phyloP scores from a whole-genome alignment of 2,888 invertebrate genomes.

The Synergus itoensis region DNA sequence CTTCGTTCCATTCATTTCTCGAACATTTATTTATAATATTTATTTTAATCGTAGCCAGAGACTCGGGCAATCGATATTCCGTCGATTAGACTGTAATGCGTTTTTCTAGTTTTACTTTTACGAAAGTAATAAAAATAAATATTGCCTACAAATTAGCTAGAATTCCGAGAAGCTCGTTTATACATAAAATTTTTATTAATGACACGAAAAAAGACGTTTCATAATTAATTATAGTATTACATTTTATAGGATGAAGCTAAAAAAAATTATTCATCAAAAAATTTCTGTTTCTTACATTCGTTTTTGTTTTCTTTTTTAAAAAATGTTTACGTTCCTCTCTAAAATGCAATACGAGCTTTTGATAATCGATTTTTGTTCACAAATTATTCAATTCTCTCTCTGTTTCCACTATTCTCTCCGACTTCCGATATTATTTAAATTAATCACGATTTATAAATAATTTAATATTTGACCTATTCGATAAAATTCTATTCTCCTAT shows the following conservation, averaged over 20 bases:
- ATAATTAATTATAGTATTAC: constrained; percentile 24
- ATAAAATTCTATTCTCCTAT: not conserved
- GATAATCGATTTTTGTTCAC: constrained; percentile 27
- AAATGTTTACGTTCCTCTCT: not conserved
- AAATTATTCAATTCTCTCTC: constrained; percentile 6
- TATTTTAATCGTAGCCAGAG: constrained; percentile 50
- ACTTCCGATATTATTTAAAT: constrained; percentile 1
- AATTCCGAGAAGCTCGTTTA: constrained; percentile 38
- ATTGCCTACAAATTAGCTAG: constrained; percentile 43
- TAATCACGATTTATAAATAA: constrained; percentile 1
- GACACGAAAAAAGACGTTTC: constrained; percentile 11
- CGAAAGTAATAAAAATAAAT: constrained; percentile 45
- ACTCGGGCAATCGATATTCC: constrained; percentile 44
- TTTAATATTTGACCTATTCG: not conserved
- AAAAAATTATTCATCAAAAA: constrained; percentile 1
- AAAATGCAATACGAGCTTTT: not conserved
- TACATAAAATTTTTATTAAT: not conserved
- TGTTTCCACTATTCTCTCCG: not conserved
- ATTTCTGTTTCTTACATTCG: not conserved
- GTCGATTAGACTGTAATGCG: constrained; percentile 46
- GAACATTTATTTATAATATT: constrained; percentile 54
- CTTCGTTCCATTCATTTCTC: constrained; percentile 46
- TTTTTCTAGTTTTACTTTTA: constrained; percentile 42
- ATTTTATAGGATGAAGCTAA: constrained; percentile 15
- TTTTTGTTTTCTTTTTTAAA: not conserved